Base-by-base conservation (phyloP, 2,888 invertebrate species). In the Drosophila paranaensis region DNA sequence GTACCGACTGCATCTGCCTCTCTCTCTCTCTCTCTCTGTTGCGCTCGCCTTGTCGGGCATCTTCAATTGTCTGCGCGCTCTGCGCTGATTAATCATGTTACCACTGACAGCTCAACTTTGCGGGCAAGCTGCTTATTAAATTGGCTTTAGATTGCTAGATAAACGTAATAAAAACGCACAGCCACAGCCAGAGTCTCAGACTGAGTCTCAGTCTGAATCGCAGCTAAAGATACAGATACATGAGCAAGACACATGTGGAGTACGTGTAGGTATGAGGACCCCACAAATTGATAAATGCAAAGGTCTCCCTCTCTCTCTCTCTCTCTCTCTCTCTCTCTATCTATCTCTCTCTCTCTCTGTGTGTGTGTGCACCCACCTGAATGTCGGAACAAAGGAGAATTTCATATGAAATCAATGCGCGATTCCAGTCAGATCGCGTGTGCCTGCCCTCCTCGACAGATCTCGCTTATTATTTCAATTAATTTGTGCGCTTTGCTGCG, bases 101-200 rank as follows among this genome's bases (percentile, higher is more conserved):
- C 82, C 82, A 88, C 86, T 86, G 86, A 86, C 86, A 86, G 86
- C 86, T 88, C 82, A 88, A 85, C 85, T 85, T 85, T 82, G 88
- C 80, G 74, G 69, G 73, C 82, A 84, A 79, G 82, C 87, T 82
- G 84, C 84, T 85, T 85, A 85, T 85, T 85, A 85, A 85, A 85
- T 85, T 85, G 88, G 84, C 84, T 85, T 88, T 81, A 85, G 84
- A 85, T 85, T 81, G 81, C 86, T 88, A 88, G 84, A 85, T 85
- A 85, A 85, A 79, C 71, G 73, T 71, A 81, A 81, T 81, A 81
- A 70, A 74, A 68, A 56, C 8, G 40, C 50, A 42, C 54, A 65
- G 37, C 50, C 14, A 53, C 37, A 51, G 39, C 46, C 43, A 43
- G 35, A 74, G 57, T 25, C 42, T 30, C 37, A 45, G 42, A 2